A percentile compares a stretch with the other conserved stretches of the same genome.
These are phyloP conservation scores for Thaleichthys pacificus DNA, from an alignment of 2,797 vertebrate species.

Conservation along the genomic window DNA sequence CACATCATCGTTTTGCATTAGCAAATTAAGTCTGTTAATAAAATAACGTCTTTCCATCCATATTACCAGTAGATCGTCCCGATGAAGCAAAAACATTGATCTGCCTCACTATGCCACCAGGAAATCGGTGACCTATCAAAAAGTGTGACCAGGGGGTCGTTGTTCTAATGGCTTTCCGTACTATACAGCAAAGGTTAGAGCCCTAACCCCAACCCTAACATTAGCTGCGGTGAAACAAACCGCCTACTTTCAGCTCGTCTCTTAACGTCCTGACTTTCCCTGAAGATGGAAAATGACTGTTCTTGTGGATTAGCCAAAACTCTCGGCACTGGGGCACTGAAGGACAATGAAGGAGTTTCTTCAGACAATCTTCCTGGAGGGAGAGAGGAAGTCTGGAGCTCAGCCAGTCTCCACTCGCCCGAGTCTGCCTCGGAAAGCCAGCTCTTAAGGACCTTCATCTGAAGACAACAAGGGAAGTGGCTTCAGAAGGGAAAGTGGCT, in stretches of 20 bases:
- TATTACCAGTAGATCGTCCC: too few relatives aligned
- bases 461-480: conserved; percentile 37
- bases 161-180: too few relatives aligned
- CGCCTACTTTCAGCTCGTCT: conserved; percentile 15
- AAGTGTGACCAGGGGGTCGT: conserved; percentile 5
- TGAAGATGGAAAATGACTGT: conserved; percentile 2
- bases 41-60: too few relatives aligned
- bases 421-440: conserved; percentile 24
- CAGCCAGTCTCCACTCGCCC: conserved; percentile 58
- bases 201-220: conserved; percentile 21
- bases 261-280: too few relatives aligned
- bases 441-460: conserved; percentile 35
- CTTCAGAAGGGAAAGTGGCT: conserved; percentile 36
- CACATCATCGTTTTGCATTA: too few relatives aligned
- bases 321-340: conserved; percentile 23
- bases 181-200: too few relatives aligned
- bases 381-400: conserved; percentile 32
- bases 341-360: conserved; percentile 25
- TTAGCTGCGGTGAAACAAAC: conserved; percentile 20
- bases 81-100: too few relatives aligned
- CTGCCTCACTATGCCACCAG: too few relatives aligned
- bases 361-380: conserved; percentile 20
- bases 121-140: too few relatives aligned
- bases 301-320: conserved; percentile 31
- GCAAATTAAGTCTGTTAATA: too few relatives aligned